phyloP scores from a whole-genome alignment of 1,140 invertebrate genomes.

The Luehdorfia chinensis region DNA sequence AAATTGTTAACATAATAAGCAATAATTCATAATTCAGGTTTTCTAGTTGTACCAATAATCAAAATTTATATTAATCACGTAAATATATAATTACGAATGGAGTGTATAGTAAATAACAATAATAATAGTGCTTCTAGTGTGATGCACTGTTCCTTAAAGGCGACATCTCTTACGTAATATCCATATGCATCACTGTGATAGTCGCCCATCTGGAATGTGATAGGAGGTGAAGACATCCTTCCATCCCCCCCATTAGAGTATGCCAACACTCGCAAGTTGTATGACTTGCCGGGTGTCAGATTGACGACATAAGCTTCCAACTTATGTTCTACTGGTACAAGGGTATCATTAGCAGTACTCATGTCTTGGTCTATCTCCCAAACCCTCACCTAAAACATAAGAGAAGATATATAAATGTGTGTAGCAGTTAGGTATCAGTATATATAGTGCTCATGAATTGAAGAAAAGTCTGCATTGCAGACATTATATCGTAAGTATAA shows the following conservation, averaged over 20 bases:
- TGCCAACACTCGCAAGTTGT: conserved; percentile 93
- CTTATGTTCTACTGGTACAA: conserved; percentile 85
- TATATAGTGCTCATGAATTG: too few relatives aligned
- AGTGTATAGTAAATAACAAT: conserved; percentile 15
- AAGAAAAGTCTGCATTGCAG: too few relatives aligned
- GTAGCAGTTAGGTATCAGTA: too few relatives aligned
- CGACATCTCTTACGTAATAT: conserved; percentile 51
- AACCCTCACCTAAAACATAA: conserved; percentile 83
- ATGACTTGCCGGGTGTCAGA: conserved; percentile 90
- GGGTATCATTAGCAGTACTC: conserved; percentile 92
- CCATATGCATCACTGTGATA: conserved; percentile 66
- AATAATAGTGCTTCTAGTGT: conserved; percentile 17
- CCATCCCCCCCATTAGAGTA: conserved; percentile 97
- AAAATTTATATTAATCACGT: conserved; percentile 12
- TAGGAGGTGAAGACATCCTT: conserved; percentile 94
- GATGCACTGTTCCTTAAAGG: conserved; percentile 17
- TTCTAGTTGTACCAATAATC: conserved; percentile 14
- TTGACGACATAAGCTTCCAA: conserved; percentile 87
- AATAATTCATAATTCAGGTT: too few relatives aligned
- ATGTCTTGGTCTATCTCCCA: conserved; percentile 97
- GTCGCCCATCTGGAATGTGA: conserved; percentile 91
- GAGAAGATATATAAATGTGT: conserved; percentile 10
- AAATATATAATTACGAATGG: conserved; percentile 6
- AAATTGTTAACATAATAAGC: too few relatives aligned
- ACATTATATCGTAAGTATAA: too few relatives aligned